These are phyloP conservation scores for Nephrotoma flavescens DNA, from an alignment of 2,888 invertebrate genomes.

Conservation along the genomic window DNA sequence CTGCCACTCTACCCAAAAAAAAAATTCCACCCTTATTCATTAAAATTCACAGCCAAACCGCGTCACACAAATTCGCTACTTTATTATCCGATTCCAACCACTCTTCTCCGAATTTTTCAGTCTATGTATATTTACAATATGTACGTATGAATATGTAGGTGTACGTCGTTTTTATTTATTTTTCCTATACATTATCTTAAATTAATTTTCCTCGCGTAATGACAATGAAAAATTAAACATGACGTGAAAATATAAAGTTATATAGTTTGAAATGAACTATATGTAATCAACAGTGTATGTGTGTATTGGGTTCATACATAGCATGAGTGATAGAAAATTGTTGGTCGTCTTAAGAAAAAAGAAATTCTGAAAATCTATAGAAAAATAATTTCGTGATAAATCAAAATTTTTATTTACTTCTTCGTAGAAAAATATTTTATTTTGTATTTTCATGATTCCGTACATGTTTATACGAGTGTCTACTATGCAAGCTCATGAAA, in stretches of 20 bases:
- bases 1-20: neutral
- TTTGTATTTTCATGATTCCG: neutral
- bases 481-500: neutral
- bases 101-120: neutral
- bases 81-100: neutral
- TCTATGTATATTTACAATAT: neutral
- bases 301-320: neutral
- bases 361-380: neutral
- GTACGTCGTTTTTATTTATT: neutral
- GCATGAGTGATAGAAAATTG: neutral
- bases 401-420: neutral
- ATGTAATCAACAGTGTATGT: neutral
- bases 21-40: neutral
- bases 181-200: neutral
- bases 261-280: neutral
- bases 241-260: neutral
- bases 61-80: neutral
- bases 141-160: neutral
- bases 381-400: neutral
- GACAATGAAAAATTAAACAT: neutral
- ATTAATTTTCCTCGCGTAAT: neutral
- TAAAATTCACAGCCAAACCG: neutral
- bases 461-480: neutral
- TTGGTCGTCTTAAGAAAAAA: neutral
- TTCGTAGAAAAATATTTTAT: neutral